These are phyloP conservation scores for Macrobrachium rosenbergii DNA, from an alignment of 1,140 invertebrate species.

Conservation along the genomic window DNA sequence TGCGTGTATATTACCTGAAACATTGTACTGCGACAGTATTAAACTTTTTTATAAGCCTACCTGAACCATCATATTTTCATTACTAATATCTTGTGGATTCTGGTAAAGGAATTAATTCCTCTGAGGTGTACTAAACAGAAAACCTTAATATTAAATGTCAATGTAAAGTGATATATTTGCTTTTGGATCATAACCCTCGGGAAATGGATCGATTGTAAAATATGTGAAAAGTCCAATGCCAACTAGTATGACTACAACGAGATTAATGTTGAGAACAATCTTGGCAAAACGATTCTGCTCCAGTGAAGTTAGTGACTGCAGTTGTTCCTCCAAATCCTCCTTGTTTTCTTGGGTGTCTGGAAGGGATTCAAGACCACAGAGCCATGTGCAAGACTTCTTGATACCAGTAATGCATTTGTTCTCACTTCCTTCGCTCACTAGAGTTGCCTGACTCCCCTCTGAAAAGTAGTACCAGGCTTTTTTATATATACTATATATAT, in stretches of 20 bases:
- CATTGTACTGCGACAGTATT: too few species aligned
- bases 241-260: slow-evolving; percentile 39
- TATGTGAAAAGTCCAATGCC: slow-evolving; percentile 52
- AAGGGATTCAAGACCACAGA: slow-evolving; percentile 10
- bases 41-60: too few species aligned
- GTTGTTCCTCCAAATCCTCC: not conserved
- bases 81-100: too few species aligned
- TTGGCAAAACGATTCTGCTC: slow-evolving; percentile 37
- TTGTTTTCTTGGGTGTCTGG: not conserved
- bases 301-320: not conserved
- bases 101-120: not conserved
- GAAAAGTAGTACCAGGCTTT: too few species aligned
- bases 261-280: slow-evolving; percentile 43
- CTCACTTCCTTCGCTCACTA: not conserved
- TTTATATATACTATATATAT: too few species aligned
- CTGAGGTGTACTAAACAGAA: too few species aligned
- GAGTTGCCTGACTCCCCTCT: too few species aligned
- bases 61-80: not conserved
- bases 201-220: slow-evolving; percentile 56
- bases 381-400: slow-evolving; percentile 17
- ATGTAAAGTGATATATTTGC: too few species aligned
- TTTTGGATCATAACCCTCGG: slow-evolving; percentile 24
- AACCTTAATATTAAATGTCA: too few species aligned
- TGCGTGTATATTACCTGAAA: too few species aligned
- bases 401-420: not conserved